Evolutionary conservation across 2,113 vertebrate species (phyloP), one percentile per base, ranked within the genome.

Genomic region (Onychorhynchus coronatus): DNA sequence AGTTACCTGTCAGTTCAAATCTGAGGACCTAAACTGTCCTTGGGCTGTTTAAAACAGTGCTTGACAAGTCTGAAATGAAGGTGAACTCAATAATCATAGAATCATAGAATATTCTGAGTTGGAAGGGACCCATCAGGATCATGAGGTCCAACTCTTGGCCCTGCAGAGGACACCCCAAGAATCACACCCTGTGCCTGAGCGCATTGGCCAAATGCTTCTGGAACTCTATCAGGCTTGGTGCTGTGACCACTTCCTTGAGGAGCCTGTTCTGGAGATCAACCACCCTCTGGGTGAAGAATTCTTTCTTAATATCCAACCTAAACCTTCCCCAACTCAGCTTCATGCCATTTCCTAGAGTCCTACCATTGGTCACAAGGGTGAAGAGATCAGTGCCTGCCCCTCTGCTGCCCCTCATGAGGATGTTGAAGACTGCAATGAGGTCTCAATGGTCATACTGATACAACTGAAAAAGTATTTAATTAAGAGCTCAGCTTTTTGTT

Each of bases 301-400:
- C 49, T 68, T 28, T 37, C 66, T 12, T 37, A 27, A 28, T 19
- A 49, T 35, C 24, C 28, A 65, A 22, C 19, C 24, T 68, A 49
- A 49, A 35, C 23, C 66, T 49, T 10, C 13, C 46, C 66, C 10
- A 6, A 49, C 31, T 47, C 24, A 35, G 24, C 18, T 35, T 49
- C 46, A 27, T 21, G 5, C 24, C 0, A 0, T 66, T 58, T 37
- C 37, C 22, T 52, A 0, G 0, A 66, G 50, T 37, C 22, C 33
- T 44, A 23, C 20, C 31, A 28, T 33, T 44, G 19, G 15, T 59
- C 68, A 74, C 46, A 67, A 37, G 33, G 52, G 10, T 12, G 5
- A 56, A 49, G 50, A 59, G 8, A 66, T 74, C 23, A n/a, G 27
- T 30, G 19, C 8, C 39, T 59, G 22, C 7, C 19, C 28, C 12